Percentiles rank a stretch among this genome's conserved stretches.
Conservation (phyloP, 2,113 vertebrate genomes). For the Mastomys coucha region DNA sequence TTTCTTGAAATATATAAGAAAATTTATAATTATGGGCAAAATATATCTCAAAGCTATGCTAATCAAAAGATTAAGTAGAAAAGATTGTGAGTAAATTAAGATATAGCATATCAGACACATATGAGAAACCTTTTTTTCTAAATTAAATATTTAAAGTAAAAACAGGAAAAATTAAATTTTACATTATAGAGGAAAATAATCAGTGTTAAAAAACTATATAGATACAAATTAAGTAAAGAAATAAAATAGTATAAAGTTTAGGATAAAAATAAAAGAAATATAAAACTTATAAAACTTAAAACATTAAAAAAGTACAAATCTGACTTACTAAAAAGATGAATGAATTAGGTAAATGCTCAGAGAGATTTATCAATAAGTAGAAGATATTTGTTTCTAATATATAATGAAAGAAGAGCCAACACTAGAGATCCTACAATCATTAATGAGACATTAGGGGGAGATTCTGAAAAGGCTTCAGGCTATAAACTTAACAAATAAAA, state of each 20-base stretch:
- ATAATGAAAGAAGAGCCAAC: background rate
- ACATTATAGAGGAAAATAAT: background rate
- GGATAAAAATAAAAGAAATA: constrained; percentile 19
- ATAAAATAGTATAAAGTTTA: background rate
- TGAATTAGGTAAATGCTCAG: background rate
- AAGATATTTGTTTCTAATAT: background rate
- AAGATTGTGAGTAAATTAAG: background rate
- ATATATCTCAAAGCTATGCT: background rate
- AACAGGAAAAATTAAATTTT: background rate
- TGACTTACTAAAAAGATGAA: background rate
- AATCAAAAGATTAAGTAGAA: background rate
- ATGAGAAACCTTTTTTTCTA: background rate
- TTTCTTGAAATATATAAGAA: background rate
- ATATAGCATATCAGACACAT: background rate
- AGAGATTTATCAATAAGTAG: background rate
- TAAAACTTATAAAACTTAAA: background rate
- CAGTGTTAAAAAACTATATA: background rate
- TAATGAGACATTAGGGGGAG: background rate
- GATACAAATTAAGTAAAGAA: background rate
- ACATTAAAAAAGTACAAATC: background rate
- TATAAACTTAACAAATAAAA: constrained; percentile 20
- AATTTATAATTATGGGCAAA: background rate
- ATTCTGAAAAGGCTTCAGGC: background rate
- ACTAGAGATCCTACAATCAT: background rate
- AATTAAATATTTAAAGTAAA: constrained; percentile 13